These are phyloP conservation scores for Leptopilina boulardi DNA, from an alignment of 1,140 invertebrate species.

Conservation along the genomic window DNA sequence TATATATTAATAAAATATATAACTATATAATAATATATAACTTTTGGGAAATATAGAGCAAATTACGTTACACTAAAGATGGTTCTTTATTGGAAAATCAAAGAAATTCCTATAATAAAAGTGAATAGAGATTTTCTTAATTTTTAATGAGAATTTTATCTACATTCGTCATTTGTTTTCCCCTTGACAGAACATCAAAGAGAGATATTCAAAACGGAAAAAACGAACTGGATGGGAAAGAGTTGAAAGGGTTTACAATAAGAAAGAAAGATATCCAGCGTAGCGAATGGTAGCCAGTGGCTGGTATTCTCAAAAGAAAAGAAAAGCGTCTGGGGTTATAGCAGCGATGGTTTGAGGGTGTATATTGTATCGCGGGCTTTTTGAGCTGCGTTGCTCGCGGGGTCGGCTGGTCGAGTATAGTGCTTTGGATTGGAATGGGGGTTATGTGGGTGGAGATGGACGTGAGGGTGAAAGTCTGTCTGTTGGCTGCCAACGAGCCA, in stretches of 20 bases:
- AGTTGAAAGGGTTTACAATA: constrained; percentile 57
- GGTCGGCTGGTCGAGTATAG: constrained; percentile 49
- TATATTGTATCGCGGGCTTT: constrained; percentile 73
- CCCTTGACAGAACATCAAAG: background rate
- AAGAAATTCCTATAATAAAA: too few relatives aligned
- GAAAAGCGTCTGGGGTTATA: constrained; percentile 44
- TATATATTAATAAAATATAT: too few relatives aligned
- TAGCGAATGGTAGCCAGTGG: constrained; percentile 52
- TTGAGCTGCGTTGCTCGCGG: constrained; percentile 67
- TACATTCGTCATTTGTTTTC: too few relatives aligned
- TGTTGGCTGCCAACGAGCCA: constrained; percentile 77
- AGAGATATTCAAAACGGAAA: background rate
- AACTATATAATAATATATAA: too few relatives aligned
- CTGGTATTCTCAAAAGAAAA: constrained; percentile 55
- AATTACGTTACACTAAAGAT: too few relatives aligned
- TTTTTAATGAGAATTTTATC: too few relatives aligned
- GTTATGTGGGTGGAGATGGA: constrained; percentile 51
- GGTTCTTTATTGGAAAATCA: too few relatives aligned
- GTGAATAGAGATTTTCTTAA: too few relatives aligned
- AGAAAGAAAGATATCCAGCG: constrained; percentile 47
- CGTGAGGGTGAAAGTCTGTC: constrained; percentile 74
- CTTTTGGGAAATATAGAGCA: too few relatives aligned
- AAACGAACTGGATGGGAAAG: constrained; percentile 35
- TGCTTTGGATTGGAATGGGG: constrained; percentile 46
- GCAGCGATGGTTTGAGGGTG: constrained; percentile 45